Evolutionary conservation across 2,113 vertebrate genomes (phyloP), one percentile per base, ranked within the genome.

Genomic region (Acrocephalus arundinaceus): DNA sequence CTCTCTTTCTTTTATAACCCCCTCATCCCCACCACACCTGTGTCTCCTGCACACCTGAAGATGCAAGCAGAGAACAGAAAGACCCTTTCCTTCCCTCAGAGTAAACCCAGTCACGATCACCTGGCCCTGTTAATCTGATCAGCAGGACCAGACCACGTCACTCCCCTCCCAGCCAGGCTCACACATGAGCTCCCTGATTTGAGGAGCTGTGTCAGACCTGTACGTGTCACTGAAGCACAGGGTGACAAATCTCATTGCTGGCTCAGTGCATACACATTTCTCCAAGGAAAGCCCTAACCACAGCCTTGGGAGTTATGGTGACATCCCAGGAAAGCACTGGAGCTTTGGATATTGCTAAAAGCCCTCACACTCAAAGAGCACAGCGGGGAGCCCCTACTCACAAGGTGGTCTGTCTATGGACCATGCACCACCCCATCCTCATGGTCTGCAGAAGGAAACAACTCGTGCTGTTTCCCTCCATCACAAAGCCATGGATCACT

Each of bases 381-480:
- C 24, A 76, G 21, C 0, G 0, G 5, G 52, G 39, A 92, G 17
- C 11, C 33, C 49, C 30, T 39, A 31, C 11, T 62, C 55, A 39
- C 0, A 7, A 37, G 41, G 33, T 10, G 17, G 6, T 58, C 86
- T 71, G 65, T n/a, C 43, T 61, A 51, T 30, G n/a, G 31, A 70
- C 30, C 70, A 55, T 10, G 21, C 51, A 66, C 43, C 2, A 10
- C 46, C 37, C 17, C 0, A 16, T 11, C 41, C 85, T 57, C 28
- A 10, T 0, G 2, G 9, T 27, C 35, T 75, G 57, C 68, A 90
- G 51, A 43, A 85, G 51, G 72, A 28, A 85, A 67, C 43, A 78
- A 9, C 22, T 5, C 0, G 1, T 0, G 4, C 16, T 3, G 1
- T 35, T 58, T 48, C 52, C 54, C 78, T 67, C 11, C 58, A 83